Evolutionary conservation across 2,113 vertebrate genomes (phyloP), one percentile per base, ranked within the genome.

Genomic region (Pelusios castaneus): DNA sequence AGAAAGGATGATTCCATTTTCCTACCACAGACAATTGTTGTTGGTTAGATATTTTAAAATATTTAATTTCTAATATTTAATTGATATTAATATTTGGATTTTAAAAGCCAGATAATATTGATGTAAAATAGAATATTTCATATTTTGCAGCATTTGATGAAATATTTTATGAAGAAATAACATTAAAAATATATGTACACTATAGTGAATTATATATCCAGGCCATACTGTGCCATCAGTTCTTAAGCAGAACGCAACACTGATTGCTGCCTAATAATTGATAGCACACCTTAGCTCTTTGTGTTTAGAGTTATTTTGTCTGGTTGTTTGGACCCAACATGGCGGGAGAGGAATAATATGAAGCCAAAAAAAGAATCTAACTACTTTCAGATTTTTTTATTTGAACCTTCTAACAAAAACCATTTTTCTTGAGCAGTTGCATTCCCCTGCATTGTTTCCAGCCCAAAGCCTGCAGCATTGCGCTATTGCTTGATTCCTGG

Each of bases 191-290:
- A 25, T 73, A 81, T 73, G 19, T 60, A 80, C 82, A 92, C 79
- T 82, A 86, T 78, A 89, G 92, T 29, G 29, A 94, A 73, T n/a
- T 79, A 73, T 45, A 80, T 60, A 86, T 88, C 89, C 78, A 92
- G 92, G 81, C 55, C 47, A 82, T 47, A 34, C 76, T 83, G 60
- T 75, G 88, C 81, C 91, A 94, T 90, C 91, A 86, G 24, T 73
- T 93, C 80, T 80, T 80, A 70, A 90, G 92, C 38, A 95, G 88
- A 97, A 92, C 82, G 63, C 45, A 92, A 80, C 86, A 93, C 25
- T 70, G 54, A 95, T 73, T 85, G 79, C 93, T 56, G 83, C 77
- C 78, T 89, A 88, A 75, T 92, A 38, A 81, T 94, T 77, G 76
- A 82, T 86, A 76, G 41, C 24, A 76, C 6, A 1, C 24, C 45